Conservation (phyloP, 2,888 invertebrate genomes). For the Chalcis sispes region DNA sequence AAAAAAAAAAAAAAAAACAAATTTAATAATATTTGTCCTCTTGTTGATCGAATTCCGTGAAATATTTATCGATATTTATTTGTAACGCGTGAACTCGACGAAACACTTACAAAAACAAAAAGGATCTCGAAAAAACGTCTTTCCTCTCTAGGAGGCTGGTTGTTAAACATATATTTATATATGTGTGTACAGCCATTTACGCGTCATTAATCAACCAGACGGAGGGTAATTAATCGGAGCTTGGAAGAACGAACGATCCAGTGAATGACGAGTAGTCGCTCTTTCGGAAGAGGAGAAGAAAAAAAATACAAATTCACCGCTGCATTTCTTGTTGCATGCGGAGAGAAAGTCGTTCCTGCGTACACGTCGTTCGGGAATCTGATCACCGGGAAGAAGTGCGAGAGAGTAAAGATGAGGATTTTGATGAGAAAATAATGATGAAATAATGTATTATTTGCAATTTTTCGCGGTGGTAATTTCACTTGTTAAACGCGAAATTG, state of each 20-base stretch:
- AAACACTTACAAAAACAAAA: background rate
- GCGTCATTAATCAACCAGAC: constrained; percentile 36
- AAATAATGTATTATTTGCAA: constrained; percentile 12
- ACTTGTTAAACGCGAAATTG: constrained; percentile 16
- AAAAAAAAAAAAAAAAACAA: constrained; percentile 13
- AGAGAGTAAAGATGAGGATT: constrained; percentile 26
- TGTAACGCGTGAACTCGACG: constrained; percentile 14
- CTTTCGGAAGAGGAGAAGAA: background rate
- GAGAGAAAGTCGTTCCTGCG: constrained; percentile 38
- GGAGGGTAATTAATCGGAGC: constrained; percentile 35
- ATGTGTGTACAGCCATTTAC: background rate
- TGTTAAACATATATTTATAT: background rate
- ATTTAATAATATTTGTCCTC: background rate
- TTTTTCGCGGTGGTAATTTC: constrained; percentile 25
- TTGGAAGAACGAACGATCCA: constrained; percentile 17
- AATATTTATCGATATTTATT: constrained; percentile 38
- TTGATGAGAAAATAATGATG: constrained; percentile 40
- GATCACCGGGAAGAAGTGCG: constrained; percentile 16
- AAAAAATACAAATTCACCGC: constrained; percentile 21
- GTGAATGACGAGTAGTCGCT: constrained; percentile 14
- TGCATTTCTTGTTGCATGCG: too few relatives aligned
- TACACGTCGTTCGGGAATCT: constrained; percentile 4
- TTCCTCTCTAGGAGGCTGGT: background rate
- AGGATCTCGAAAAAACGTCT: background rate
- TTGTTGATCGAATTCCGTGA: constrained; percentile 17